Percentiles rank a stretch among this genome's conserved stretches.
phyloP scores from a whole-genome alignment of 2,797 vertebrate genomes.

The Sebastes taczanowskii region DNA sequence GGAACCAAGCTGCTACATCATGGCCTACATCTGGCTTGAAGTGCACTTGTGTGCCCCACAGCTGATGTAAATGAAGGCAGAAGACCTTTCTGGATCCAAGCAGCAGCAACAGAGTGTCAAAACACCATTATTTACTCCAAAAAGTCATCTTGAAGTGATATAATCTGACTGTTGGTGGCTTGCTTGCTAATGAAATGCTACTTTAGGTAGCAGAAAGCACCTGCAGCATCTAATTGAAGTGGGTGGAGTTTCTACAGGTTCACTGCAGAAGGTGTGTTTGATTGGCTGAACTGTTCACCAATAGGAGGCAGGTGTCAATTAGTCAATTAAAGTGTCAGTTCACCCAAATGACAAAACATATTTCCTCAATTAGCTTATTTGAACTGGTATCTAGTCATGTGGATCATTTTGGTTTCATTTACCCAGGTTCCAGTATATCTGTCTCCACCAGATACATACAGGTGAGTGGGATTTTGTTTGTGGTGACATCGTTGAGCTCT shows the following conservation, averaged over 20 bases:
- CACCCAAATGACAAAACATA: not conserved
- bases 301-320: not conserved
- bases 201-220: not conserved
- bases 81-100: not conserved
- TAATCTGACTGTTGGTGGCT: accelerated
- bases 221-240: not conserved
- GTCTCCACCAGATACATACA: not conserved
- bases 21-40: accelerated
- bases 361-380: not conserved
- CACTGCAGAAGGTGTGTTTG: not conserved
- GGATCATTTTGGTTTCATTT: not conserved
- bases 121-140: not conserved
- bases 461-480: not conserved
- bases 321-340: not conserved
- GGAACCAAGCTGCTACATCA: not conserved
- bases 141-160: not conserved
- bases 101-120: too few relatives aligned
- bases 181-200: not conserved
- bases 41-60: not conserved
- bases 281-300: not conserved
- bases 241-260: not conserved
- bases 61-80: not conserved
- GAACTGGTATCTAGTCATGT: not conserved
- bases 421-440: not conserved
- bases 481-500: not conserved